Base-by-base conservation (phyloP, 2,113 vertebrate genomes). In the Gambusia holbrooki region DNA sequence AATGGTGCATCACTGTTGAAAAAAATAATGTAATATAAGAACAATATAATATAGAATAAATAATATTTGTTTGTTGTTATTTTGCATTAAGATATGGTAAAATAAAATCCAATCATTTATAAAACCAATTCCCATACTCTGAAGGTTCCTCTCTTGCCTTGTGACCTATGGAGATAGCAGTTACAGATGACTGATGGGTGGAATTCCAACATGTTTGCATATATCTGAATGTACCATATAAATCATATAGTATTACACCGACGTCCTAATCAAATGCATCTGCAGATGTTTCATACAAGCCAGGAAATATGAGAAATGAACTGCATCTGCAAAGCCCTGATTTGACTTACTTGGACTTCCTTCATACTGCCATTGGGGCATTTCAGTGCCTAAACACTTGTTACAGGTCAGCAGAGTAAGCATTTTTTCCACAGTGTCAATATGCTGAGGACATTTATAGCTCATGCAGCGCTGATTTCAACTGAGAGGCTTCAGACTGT, bases 271-370 rank as follows among this genome's bases (percentile, higher is more conserved):
- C 58, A 82, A 89, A 85, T 72, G 76, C 33, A 63, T 12, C 61
- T 37, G 71, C 67, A 60, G 33, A 77, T 58, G 35, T 10, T 71
- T 29, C 48, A 65, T 84, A 82, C 84, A 72, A 1, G 29, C 14
- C 71, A 67, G 81, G 83, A 81, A 82, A 84, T 66, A 13, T 15
- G 40, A 79, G 60, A 75, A 45, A 32, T 73, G 65, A 82, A 82
- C 76, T 77, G 33, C 70, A n/a, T 37, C 9, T 60, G 76, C 63
- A 45, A 81, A 72, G 73, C 0, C 0, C 29, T 81, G 81, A 65
- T 86, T 86, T 80, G 67, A 90, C 85, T 87, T 71, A 84, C 84
- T 72, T 74, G 12, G 61, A 69, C 28, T 77, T 77, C 74, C 72
- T 77, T 73, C 63, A 6, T 74, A 8, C 32, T 69, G 54, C 68